Evolutionary conservation across 2,797 vertebrate species (phyloP), one percentile per base, ranked within the genome.

Genomic region (Streptopelia turtur): DNA sequence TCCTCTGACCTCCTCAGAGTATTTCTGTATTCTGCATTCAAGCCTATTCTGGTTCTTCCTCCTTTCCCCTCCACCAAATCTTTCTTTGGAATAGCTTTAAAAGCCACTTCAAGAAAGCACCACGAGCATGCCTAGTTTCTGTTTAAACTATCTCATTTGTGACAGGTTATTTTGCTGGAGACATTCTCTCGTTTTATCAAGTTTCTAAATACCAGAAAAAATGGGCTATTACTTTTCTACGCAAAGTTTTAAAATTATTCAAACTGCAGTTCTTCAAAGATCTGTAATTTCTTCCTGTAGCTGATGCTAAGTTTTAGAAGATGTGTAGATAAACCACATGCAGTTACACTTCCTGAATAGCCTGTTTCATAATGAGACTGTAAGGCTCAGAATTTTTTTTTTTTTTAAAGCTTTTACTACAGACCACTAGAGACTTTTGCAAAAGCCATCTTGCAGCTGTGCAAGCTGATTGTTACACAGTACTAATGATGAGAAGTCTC

Each of bases 361-460:
- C 22, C 18, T 20, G 16, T 30, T 89, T 37, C 0, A 0, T 20
- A 64, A 16, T 0, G 3, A 55, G 16, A 13, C 15, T 30, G 5
- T 8, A 77, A 37, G 16, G 15, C 15, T 22, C 13, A 9, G 2
- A 0, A 17, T 43, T 65, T 30, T 8, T 8, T n/a, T n/a, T n/a
- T 12, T 21, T 28, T 52, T 17, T 39, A 41, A 45, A 17, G 47
- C 10, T 68, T 20, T 31, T 33, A 72, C 20, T 21, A 37, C 18
- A 84, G 20, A 57, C 55, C 27, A 52, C 8, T 57, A n/a, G 13
- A 49, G 14, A 30, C 35, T 45, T 41, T 1, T 33, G 52, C 31
- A 24, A 70, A 65, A 71, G 28, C 5, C 0, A 18, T 20, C 55
- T 31, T 50, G n/a, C 56, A 83, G 55, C 6, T 16, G 22, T 0